Percentiles rank a stretch among this genome's conserved stretches.
Conservation (phyloP, 2,888 invertebrate species). For the Amiota minor region DNA sequence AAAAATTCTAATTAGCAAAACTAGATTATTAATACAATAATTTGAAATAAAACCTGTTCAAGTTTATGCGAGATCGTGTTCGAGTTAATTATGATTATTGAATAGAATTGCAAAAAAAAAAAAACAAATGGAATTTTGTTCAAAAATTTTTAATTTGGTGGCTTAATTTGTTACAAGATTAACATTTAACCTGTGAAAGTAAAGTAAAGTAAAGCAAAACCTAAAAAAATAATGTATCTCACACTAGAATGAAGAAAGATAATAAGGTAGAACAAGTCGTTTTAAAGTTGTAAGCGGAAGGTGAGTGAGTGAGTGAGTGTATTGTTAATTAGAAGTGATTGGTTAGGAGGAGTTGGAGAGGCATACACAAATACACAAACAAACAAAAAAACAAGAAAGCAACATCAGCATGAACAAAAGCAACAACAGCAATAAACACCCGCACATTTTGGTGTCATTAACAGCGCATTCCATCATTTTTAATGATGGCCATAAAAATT, state of each 20-base stretch:
- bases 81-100: too few relatives aligned
- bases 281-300: conserved; percentile 10
- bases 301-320: conserved; percentile 25
- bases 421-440: conserved; percentile 16
- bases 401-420: neutral
- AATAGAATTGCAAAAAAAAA: too few relatives aligned
- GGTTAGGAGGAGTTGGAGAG: neutral
- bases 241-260: neutral
- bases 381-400: neutral
- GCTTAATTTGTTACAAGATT: too few relatives aligned
- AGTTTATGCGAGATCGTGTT: too few relatives aligned
- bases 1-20: too few relatives aligned
- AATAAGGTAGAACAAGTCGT: neutral
- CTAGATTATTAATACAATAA: too few relatives aligned
- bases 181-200: too few relatives aligned
- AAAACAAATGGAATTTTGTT: too few relatives aligned
- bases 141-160: too few relatives aligned
- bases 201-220: too few relatives aligned
- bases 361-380: too few relatives aligned
- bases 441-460: conserved; percentile 29
- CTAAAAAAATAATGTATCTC: neutral
- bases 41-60: too few relatives aligned
- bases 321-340: conserved; percentile 21
- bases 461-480: conserved; percentile 57
- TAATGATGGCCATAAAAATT: conserved; percentile 58